A percentile compares a stretch with the other conserved stretches of the same genome.
These are phyloP conservation scores for Lagopus leucura DNA, from an alignment of 2,113 vertebrate genomes.

Conservation along the genomic window DNA sequence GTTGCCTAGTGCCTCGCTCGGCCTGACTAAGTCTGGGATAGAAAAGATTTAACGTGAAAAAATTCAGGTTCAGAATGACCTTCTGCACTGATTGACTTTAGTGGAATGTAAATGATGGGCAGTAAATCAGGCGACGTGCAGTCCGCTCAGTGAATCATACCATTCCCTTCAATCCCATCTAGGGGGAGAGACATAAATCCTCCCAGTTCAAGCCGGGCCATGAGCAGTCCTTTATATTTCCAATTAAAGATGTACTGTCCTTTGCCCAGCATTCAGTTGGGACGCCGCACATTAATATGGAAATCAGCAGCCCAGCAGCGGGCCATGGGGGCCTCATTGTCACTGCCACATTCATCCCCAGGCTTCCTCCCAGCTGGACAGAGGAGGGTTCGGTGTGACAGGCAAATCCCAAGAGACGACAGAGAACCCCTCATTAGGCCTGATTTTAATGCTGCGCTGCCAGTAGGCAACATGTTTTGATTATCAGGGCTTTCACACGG, in stretches of 20 bases:
- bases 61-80: conserved; percentile 84
- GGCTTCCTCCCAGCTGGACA: conserved; percentile 11
- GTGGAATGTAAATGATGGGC: conserved; percentile 85
- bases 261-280: conserved; percentile 60
- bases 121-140: conserved; percentile 84
- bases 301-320: conserved; percentile 41
- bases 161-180: conserved; percentile 82
- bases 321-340: conserved; percentile 6
- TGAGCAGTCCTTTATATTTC: conserved; percentile 75
- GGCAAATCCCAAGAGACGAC: neutral
- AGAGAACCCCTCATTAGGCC: neutral
- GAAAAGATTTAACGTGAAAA: conserved; percentile 79
- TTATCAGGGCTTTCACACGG: neutral
- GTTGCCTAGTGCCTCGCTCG: neutral
- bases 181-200: conserved; percentile 85
- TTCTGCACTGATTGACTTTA: conserved; percentile 89
- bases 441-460: neutral
- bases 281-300: conserved; percentile 65
- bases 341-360: conserved; percentile 21
- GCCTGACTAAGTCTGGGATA: conserved; percentile 44
- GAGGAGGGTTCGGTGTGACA: neutral
- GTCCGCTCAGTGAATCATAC: conserved; percentile 75
- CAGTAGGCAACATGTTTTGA: neutral
- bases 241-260: conserved; percentile 78
- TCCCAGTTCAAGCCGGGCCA: conserved; percentile 69